A percentile compares a stretch with the other conserved stretches of the same genome.
Conservation (phyloP, 2,113 vertebrate genomes). For the Hyperopisus bebe region DNA sequence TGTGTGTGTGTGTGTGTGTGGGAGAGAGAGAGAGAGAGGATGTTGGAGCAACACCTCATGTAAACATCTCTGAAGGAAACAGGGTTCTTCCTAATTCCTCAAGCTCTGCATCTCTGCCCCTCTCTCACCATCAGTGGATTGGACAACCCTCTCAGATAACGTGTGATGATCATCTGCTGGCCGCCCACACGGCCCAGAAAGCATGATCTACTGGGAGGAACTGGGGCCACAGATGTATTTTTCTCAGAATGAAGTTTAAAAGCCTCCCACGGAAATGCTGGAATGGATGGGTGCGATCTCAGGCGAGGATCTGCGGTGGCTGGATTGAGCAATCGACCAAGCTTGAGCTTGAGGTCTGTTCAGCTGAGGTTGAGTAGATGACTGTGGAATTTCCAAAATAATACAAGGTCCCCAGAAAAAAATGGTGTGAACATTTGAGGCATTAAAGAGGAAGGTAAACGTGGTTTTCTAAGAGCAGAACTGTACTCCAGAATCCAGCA, state of each 20-base stretch:
- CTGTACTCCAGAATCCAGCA: not conserved
- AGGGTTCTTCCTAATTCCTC: not conserved
- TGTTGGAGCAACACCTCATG: not conserved
- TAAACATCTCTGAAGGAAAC: not conserved
- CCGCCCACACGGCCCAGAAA: not conserved
- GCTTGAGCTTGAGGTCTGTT: not conserved
- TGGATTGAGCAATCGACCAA: not conserved
- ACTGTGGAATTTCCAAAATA: not conserved
- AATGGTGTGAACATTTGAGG: not conserved
- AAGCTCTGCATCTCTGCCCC: not conserved
- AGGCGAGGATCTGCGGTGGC: not conserved
- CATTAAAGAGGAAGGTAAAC: slow-evolving; percentile 2
- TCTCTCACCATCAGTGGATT: not conserved
- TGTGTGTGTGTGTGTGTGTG: not conserved
- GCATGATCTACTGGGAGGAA: not conserved
- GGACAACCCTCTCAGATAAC: slow-evolving; percentile 9
- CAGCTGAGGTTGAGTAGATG: not conserved
- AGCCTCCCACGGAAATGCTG: not conserved
- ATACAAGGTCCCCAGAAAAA: not conserved
- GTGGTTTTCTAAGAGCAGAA: not conserved
- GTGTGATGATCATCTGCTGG: not conserved
- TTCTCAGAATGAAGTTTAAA: not conserved
- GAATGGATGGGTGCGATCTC: not conserved
- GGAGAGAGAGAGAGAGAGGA: no score
- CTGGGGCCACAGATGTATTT: not conserved